Evolutionary conservation across 2,888 invertebrate genomes (phyloP).

Genomic region (Morpho helenor): DNA sequence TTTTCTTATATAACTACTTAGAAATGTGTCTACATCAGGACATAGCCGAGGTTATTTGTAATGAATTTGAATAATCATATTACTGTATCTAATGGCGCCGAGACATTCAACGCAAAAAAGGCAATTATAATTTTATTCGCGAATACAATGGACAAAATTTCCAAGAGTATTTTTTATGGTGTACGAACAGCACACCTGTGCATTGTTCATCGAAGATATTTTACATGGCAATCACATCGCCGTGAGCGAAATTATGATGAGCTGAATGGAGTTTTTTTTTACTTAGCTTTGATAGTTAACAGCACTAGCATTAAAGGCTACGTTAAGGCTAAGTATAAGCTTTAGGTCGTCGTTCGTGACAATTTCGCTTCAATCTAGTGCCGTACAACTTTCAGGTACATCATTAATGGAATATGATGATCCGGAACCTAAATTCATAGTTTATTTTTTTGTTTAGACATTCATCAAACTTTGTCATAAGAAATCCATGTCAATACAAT

Average conservation of each 20-base stretch:
- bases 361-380: no score
- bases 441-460: no score
- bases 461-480: no score
- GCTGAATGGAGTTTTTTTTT: constrained; percentile 6
- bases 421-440: no score
- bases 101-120: constrained; percentile 21
- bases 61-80: constrained; percentile 21
- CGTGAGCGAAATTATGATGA: constrained; percentile 39
- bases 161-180: constrained; percentile 47
- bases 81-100: constrained; percentile 18
- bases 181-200: constrained; percentile 83
- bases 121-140: constrained; percentile 55
- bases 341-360: no score
- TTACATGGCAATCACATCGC: constrained; percentile 29
- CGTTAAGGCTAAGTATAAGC: no score
- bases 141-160: constrained; percentile 52
- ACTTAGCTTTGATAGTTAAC: no score
- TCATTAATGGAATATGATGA: no score
- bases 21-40: constrained; percentile 15
- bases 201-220: constrained; percentile 43
- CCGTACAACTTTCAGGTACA: no score
- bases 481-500: no score
- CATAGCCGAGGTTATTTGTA: constrained; percentile 4
- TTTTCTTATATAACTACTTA: constrained; percentile 9
- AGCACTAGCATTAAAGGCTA: no score